Evolutionary conservation across 2,113 vertebrate species (phyloP), one percentile per base, ranked within the genome.

Genomic region (Callithrix jacchus): DNA sequence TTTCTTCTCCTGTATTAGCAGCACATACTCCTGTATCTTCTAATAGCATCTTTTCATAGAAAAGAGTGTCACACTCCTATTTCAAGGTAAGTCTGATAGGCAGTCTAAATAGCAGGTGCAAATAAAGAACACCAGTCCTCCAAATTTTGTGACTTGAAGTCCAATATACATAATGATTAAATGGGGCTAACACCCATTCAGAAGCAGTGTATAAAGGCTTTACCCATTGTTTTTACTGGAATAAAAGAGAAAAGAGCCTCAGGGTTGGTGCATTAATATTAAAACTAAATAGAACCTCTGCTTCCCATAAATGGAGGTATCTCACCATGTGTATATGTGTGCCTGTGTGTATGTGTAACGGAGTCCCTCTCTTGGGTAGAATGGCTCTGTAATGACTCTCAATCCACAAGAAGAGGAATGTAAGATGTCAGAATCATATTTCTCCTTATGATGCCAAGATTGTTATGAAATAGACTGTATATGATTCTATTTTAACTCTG

Each of bases 1-100:
- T 70, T 0, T 3, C 1, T 68, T 66, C 23, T 10, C 18, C 17
- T 5, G 37, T 11, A 0, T 32, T 47, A 5, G 23, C 17, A 10
- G 32, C 30, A 70, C 23, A 20, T 0, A 18, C 40, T 0, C 13
- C 37, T 45, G 30, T 9, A 85, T 45, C n/a, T 74, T 0, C 2
- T 30, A 4, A n/a, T 7, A 9, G 17, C 56, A 83, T 3, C 25
- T 66, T 17, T 40, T 52, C 52, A 52, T 16, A 52, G 52, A 52
- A 52, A 52, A 52, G 21, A 3, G 4, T 47, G 3, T 12, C 18
- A 27, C 61, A 58, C 5, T 47, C 27, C 16, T 86, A 4, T 47
- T 85, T 82, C 58, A 77, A 74, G 20, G 12, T 18, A 56, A 40
- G 8, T n/a, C 13, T 45, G 23, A 27, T 3, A 12, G 11, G 11